Base-by-base conservation (phyloP, 2,888 invertebrate species). In the Margaritifera margaritifera region DNA sequence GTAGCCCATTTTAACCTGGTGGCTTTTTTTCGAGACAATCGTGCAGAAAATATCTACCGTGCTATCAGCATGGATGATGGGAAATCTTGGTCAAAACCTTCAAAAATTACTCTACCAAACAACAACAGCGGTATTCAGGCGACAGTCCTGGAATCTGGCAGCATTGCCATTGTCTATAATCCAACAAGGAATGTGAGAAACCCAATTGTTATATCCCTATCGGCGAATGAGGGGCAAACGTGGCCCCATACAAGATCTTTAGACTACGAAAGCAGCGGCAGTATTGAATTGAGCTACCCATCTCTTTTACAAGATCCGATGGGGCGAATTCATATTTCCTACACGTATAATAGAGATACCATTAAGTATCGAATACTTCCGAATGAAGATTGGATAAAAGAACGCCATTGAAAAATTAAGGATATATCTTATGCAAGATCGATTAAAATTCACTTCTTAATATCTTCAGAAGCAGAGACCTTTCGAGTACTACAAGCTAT, bases 91-190 rank as follows among this genome's bases (percentile, higher is more conserved):
- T 25, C 72, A 1, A 73, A 62, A 64, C 73, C 73, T 2, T 57
- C 62, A 15, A 72, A 66, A 60, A 71, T 73, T 24, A 69, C 65
- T 20, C 66, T 75, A 8, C 75, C 73, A 15, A 75, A 73, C 66
- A 73, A 73, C 66, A 69, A 75, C 61, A 71, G 72, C 22, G 75
- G 73, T 1, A 75, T 75, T 24, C 60, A 75, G 57, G 73, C 75
- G 24, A 68, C 67, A 8, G 62, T 64, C 18, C 59, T 75, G 18
- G 25, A 60, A 50, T 69, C 65, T 58, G 75, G 73, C 8, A 65
- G 61, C 56, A 24, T 73, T 24, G 72, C 69, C 3, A 58, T 75
- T 8, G 73, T 73, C 1, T 75, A 69, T 50, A 76, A 76, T 31
- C 72, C 75, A n/a, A 75, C 72, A 57, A 69, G 27, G n/a, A 59